phyloP scores from a whole-genome alignment of 2,888 invertebrate species.

The Platerodrilus igneus region DNA sequence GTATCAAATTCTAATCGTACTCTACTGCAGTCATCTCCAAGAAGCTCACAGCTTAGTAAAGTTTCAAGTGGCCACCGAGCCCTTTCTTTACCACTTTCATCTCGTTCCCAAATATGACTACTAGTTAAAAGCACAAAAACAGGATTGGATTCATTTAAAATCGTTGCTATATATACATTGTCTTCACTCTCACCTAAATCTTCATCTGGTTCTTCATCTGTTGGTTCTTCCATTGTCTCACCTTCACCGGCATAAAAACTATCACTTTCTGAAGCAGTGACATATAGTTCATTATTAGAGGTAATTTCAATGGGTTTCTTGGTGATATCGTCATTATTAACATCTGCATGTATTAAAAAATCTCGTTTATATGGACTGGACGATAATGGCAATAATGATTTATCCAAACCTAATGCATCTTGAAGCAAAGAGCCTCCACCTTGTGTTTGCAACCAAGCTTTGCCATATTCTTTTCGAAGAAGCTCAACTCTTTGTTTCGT shows the following conservation, averaged over 20 bases:
- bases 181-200: conserved; percentile 41
- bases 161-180: conserved; percentile 41
- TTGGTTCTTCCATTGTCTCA: conserved; percentile 4
- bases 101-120: conserved; percentile 42
- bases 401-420: conserved; percentile 53
- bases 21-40: conserved; percentile 36
- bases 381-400: conserved; percentile 29
- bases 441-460: conserved; percentile 55
- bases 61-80: conserved; percentile 52
- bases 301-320: conserved; percentile 16
- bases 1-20: conserved; percentile 60
- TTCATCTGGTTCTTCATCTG: conserved; percentile 16
- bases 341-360: conserved; percentile 27
- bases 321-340: conserved; percentile 11
- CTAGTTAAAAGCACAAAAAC: conserved; percentile 44
- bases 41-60: conserved; percentile 50
- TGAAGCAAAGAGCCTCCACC: conserved; percentile 51
- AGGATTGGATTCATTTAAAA: conserved; percentile 39
- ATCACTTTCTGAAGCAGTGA: conserved; percentile 15
- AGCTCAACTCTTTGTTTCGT: conserved; percentile 57
- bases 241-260: conserved; percentile 17
- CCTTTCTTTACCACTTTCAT: conserved; percentile 38
- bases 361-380: conserved; percentile 33
- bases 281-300: conserved; percentile 17
- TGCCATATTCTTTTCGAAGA: conserved; percentile 55